phyloP scores from a whole-genome alignment of 2,888 invertebrate species.

The Nymphalis c-album region DNA sequence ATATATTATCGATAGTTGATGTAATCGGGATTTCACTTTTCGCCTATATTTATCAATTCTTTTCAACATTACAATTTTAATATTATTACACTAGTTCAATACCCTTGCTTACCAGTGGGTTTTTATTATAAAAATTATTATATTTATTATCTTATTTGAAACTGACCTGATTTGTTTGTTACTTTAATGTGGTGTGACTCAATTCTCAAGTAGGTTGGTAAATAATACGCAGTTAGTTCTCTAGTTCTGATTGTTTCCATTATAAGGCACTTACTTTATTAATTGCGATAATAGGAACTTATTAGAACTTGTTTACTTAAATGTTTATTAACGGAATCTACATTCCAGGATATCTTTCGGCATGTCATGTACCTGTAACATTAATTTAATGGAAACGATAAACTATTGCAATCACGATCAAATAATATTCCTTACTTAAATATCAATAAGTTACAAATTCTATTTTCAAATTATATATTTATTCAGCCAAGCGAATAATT shows the following conservation, averaged over 20 bases:
- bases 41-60: neutral
- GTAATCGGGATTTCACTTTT: neutral
- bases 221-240: slow-evolving; percentile 16
- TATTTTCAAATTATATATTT: no score
- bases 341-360: no score
- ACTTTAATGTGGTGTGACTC: slow-evolving; percentile 18
- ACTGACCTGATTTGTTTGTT: slow-evolving; percentile 8
- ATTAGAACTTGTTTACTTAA: neutral
- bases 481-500: neutral
- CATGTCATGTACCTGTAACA: no score
- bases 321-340: no score
- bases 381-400: no score
- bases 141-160: no score
- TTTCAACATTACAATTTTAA: neutral
- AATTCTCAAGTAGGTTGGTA: slow-evolving; percentile 6
- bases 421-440: no score
- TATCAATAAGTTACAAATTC: no score
- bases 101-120: neutral
- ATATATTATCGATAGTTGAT: neutral
- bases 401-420: no score
- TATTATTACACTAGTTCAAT: no score
- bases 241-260: neutral
- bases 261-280: neutral
- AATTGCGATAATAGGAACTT: neutral
- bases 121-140: no score